These are phyloP conservation scores for Pseudococcus viburni DNA, from an alignment of 2,888 invertebrate species.

Conservation along the genomic window DNA sequence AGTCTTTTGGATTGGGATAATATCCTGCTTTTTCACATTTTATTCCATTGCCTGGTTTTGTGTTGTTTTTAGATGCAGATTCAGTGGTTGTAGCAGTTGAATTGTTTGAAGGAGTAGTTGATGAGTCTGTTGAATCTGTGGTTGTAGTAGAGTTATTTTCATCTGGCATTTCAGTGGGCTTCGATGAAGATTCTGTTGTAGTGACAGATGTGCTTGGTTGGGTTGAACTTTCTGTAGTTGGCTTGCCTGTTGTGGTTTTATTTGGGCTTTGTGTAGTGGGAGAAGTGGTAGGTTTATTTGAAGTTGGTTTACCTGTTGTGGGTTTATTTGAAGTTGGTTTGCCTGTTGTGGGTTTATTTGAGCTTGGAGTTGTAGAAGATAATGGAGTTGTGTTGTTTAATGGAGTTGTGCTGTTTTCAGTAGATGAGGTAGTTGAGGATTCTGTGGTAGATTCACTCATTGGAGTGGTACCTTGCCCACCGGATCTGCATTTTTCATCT, in stretches of 20 bases:
- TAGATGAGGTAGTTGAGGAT: constrained; percentile 29
- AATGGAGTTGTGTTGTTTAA: too few relatives aligned
- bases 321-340: constrained; percentile 67
- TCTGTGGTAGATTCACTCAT: constrained; percentile 4
- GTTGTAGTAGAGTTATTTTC: constrained; percentile 55
- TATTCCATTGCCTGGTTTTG: constrained; percentile 68
- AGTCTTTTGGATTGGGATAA: constrained; percentile 79
- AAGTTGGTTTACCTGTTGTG: constrained; percentile 66
- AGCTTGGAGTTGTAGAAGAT: constrained; percentile 67
- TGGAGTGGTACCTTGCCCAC: constrained; percentile 49
- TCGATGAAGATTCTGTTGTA: constrained; percentile 57
- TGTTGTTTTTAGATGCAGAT: constrained; percentile 62
- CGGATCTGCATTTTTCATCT: constrained; percentile 66
- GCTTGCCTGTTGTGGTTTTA: constrained; percentile 64
- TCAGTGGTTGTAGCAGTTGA: constrained; percentile 39
- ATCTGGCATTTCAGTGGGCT: constrained; percentile 68
- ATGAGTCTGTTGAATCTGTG: constrained; percentile 66
- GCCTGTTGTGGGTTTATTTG: constrained; percentile 62
- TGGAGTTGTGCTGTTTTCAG: not conserved
- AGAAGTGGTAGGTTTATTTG: constrained; percentile 62
- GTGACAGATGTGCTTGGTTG: constrained; percentile 62
- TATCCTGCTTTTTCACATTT: constrained; percentile 80
- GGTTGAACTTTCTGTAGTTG: constrained; percentile 20
- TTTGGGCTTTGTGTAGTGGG: constrained; percentile 66
- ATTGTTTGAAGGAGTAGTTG: constrained; percentile 65